phyloP scores from a whole-genome alignment of 1,140 invertebrate species.

The Ceratosolen fusciceps region DNA sequence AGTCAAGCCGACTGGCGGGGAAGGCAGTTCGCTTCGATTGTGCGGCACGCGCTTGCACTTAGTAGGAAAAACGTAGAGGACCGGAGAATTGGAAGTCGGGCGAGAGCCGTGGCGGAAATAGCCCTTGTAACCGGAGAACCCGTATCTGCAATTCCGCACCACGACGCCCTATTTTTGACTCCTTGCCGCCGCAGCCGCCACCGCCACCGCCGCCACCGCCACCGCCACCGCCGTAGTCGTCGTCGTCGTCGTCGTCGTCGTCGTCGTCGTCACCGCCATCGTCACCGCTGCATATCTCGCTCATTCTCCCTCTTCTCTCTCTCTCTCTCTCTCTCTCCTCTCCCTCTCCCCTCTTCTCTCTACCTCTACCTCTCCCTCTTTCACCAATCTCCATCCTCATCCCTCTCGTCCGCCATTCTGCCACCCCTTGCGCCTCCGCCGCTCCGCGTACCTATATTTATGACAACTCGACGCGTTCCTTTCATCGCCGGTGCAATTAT shows the following conservation, averaged over 20 bases:
- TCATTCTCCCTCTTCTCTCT: background rate
- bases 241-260: too few species aligned
- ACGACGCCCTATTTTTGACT: conserved; percentile 42
- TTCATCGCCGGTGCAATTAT: background rate
- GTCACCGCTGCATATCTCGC: background rate
- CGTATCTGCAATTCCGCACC: conserved; percentile 62
- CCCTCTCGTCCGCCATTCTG: too few species aligned
- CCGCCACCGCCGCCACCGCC: background rate
- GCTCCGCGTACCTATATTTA: background rate
- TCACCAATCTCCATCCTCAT: too few species aligned
- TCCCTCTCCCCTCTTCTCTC: background rate
- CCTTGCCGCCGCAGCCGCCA: too few species aligned
- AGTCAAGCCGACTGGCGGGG: background rate
- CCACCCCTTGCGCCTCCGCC: background rate
- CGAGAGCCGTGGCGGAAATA: conserved; percentile 59
- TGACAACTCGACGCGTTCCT: background rate
- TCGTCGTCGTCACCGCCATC: background rate
- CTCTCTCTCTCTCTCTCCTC: too few species aligned
- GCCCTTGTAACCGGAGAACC: conserved; percentile 68
- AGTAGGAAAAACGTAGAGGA: background rate
- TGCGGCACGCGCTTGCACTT: background rate
- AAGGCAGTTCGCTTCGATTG: background rate
- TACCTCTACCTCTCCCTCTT: background rate
- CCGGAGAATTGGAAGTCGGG: background rate
- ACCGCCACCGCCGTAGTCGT: background rate